Percentiles rank a stretch among this genome's conserved stretches.
phyloP scores from a whole-genome alignment of 1,140 invertebrate genomes.

The Theocolax elegans region DNA sequence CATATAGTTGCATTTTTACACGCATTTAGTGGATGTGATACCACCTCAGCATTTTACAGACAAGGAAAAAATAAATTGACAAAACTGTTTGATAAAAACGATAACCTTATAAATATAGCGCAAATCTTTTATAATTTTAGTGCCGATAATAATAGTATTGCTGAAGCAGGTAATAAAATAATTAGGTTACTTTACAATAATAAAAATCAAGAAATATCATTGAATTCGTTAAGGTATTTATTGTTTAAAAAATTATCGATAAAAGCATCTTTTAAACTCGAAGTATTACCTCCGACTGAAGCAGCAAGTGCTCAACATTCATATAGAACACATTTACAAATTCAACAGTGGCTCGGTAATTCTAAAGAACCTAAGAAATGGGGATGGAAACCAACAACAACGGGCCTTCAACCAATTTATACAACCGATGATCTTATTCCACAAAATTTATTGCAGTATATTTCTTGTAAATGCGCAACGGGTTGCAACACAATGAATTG shows the following conservation, averaged over 20 bases:
- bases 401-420: conserved; percentile 18
- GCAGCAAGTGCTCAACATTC: conserved; percentile 22
- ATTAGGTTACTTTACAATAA: background rate
- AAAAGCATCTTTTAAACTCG: conserved; percentile 10
- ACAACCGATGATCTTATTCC: conserved; percentile 24
- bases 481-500: conserved; percentile 25
- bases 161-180: background rate
- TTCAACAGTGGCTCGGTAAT: conserved; percentile 35
- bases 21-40: no score
- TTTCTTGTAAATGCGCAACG: conserved; percentile 31
- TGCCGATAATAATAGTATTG: background rate
- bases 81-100: background rate
- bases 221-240: no score
- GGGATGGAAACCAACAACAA: conserved; percentile 26
- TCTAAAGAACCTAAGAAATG: conserved; percentile 19
- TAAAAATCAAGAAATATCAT: background rate
- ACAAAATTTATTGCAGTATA: conserved; percentile 22
- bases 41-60: no score
- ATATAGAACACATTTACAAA: conserved; percentile 29
- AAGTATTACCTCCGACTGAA: conserved; percentile 20
- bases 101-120: background rate
- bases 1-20: conserved; percentile 33
- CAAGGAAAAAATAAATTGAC: background rate
- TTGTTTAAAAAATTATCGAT: conserved; percentile 8
- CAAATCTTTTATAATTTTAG: background rate